phyloP scores from a whole-genome alignment of 2,888 invertebrate genomes.

The Hemaris fuciformis region DNA sequence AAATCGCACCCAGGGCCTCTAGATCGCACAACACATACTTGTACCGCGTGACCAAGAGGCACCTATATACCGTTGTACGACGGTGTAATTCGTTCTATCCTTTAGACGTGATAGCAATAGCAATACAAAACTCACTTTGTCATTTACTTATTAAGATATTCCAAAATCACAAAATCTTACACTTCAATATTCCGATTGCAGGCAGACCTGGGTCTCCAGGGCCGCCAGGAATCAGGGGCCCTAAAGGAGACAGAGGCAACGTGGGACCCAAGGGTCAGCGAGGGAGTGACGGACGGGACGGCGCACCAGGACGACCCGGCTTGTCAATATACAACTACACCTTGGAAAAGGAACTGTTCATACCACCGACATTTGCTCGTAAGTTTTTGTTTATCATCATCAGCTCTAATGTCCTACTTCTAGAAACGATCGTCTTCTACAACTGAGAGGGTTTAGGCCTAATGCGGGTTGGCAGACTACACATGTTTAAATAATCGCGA shows the following conservation, averaged over 20 bases:
- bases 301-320: conserved; percentile 90
- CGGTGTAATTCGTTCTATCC: too few species aligned
- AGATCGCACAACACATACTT: too few species aligned
- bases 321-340: conserved; percentile 89
- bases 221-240: conserved; percentile 87
- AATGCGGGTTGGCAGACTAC: too few species aligned
- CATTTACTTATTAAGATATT: too few species aligned
- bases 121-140: too few species aligned
- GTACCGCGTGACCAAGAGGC: too few species aligned
- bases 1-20: too few species aligned
- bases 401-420: not conserved
- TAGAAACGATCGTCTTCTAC: too few species aligned
- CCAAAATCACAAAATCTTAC: not conserved
- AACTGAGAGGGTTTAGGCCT: too few species aligned
- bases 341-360: conserved; percentile 85
- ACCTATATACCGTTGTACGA: too few species aligned
- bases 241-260: conserved; percentile 85
- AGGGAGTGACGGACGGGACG: conserved; percentile 88
- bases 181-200: conserved; percentile 54
- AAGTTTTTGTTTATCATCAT: conserved; percentile 26
- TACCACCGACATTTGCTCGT: conserved; percentile 91
- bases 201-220: conserved; percentile 85
- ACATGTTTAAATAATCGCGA: too few species aligned
- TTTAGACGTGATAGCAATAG: too few species aligned
- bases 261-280: conserved; percentile 86